phyloP scores from a whole-genome alignment of 2,888 invertebrate genomes.

The Epinotia ramella region DNA sequence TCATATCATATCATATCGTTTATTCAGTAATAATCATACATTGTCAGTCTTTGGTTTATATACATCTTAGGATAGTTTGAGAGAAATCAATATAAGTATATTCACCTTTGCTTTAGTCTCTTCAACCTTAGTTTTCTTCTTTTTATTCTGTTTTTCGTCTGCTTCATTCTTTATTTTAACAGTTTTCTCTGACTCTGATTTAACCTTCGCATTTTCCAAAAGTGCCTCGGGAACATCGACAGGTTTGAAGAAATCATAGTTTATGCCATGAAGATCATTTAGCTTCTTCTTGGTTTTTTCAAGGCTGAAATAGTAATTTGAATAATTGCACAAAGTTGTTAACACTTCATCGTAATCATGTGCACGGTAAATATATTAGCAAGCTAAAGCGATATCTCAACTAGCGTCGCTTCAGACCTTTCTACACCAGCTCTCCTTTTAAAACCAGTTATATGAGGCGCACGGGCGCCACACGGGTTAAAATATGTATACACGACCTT shows the following conservation, averaged over 20 bases:
- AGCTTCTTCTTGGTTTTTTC: slow-evolving; percentile 78
- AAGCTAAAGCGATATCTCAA: too few species aligned
- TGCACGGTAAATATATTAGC: too few species aligned
- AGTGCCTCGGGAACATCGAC: slow-evolving; percentile 77
- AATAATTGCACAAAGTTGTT: background rate
- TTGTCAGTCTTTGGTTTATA: too few species aligned
- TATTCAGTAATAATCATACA: too few species aligned
- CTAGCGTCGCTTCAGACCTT: too few species aligned
- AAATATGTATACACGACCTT: too few species aligned
- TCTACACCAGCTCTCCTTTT: too few species aligned
- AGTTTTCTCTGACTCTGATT: slow-evolving; percentile 40
- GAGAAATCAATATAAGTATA: background rate
- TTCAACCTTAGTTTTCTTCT: slow-evolving; percentile 47
- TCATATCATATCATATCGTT: too few species aligned
- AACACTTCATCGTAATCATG: too few species aligned
- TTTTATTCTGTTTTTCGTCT: slow-evolving; percentile 32
- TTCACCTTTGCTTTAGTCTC: slow-evolving; percentile 50
- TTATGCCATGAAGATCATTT: slow-evolving; percentile 77
- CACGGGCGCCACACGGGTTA: too few species aligned
- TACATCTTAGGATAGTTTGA: too few species aligned
- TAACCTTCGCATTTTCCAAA: slow-evolving; percentile 47
- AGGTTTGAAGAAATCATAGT: slow-evolving; percentile 81
- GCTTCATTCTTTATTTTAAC: slow-evolving; percentile 44
- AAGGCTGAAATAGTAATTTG: slow-evolving; percentile 63
- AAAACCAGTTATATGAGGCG: too few species aligned